phyloP scores from a whole-genome alignment of 2,888 invertebrate species.

The Aphidoletes aphidimyza region DNA sequence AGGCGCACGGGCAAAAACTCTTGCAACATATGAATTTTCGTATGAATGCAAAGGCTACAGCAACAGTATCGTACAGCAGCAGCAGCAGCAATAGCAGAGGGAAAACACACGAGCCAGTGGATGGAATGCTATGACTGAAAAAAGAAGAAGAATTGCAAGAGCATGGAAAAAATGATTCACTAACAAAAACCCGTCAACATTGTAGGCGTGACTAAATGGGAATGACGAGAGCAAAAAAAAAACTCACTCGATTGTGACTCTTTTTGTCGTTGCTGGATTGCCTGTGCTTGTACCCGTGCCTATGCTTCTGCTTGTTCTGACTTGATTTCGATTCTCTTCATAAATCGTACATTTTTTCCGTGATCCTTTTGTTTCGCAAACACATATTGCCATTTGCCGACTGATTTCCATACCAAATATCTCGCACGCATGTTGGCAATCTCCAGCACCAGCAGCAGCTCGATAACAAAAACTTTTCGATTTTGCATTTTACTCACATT shows the following conservation, averaged over 20 bases:
- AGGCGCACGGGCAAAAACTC: background rate
- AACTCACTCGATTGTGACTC: background rate
- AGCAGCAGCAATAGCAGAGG: background rate
- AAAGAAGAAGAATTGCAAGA: background rate
- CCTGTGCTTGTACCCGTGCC: background rate
- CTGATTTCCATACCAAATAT: constrained; percentile 37
- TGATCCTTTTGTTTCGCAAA: constrained; percentile 15
- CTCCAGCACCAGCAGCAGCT: too few species aligned
- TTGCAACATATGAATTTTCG: background rate
- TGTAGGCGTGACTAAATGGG: constrained; percentile 42
- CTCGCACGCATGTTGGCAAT: too few species aligned
- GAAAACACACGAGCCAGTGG: background rate
- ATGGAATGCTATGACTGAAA: background rate
- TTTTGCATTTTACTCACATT: constrained; percentile 42
- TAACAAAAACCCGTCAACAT: constrained; percentile 51
- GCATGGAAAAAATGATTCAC: constrained; percentile 51
- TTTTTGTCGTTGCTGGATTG: too few species aligned
- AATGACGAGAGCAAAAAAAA: background rate
- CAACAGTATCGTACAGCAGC: background rate
- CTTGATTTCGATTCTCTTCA: constrained; percentile 44
- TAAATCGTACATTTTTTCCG: constrained; percentile 24
- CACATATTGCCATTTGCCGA: constrained; percentile 19
- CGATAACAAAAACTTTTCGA: background rate
- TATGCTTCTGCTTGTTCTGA: background rate
- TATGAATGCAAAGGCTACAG: background rate